These are phyloP conservation scores for Passer domesticus DNA, from an alignment of 2,113 vertebrate genomes.

Conservation along the genomic window DNA sequence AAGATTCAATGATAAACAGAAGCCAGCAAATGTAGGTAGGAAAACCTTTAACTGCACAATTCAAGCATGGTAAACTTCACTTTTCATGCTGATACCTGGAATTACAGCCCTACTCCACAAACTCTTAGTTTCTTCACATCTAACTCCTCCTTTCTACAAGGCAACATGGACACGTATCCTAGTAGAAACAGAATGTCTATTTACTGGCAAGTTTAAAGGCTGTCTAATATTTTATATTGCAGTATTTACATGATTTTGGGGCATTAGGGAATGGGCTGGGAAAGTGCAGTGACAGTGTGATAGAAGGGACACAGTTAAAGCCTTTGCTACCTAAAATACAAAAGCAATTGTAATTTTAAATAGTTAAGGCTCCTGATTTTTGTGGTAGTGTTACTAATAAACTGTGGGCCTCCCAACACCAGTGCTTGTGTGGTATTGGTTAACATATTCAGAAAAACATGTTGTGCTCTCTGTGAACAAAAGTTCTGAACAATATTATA, in stretches of 20 bases:
- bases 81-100: background rate
- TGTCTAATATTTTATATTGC: background rate
- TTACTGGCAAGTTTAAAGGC: background rate
- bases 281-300: background rate
- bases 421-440: background rate
- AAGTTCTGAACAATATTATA: conserved; percentile 24
- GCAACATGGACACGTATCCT: background rate
- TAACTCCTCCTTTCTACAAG: background rate
- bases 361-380: background rate
- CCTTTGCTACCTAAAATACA: background rate
- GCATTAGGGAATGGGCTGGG: background rate
- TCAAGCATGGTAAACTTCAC: background rate
- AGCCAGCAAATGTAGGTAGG: background rate
- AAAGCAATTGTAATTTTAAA: background rate
- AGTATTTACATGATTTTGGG: background rate
- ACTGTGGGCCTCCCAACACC: background rate
- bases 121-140: background rate
- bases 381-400: background rate
- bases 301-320: background rate
- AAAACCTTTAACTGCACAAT: background rate
- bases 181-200: background rate
- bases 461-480: conserved; percentile 19
- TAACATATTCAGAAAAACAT: background rate
- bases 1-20: background rate
- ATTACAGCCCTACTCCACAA: background rate